Evolutionary conservation across 2,888 invertebrate genomes (phyloP), one percentile per base, ranked within the genome.

Genomic region (Eucera pruinosa): DNA sequence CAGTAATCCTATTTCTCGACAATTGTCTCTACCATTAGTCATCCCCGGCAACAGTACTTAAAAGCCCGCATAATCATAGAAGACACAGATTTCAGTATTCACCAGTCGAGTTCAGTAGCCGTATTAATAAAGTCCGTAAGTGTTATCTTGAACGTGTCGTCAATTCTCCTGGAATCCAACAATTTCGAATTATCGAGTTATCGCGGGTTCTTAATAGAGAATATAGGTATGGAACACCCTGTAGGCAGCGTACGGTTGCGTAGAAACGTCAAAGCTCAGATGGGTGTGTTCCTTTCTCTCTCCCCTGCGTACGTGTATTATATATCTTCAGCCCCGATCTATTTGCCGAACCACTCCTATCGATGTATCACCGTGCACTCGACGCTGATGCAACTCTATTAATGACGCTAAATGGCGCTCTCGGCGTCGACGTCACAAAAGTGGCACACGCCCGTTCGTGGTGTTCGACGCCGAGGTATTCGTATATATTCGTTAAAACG

Each of bases 381-480:
- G 58, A 54, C 74, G 71, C 83, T 83, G 83, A 83, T 81, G 83
- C 83, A 83, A 83, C 83, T 83, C 81, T 76, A 83, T 83, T 83
- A 83, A 83, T 79, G 83, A 83, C 83, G 76, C 76, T 82, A 81
- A 82, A 82, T 61, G 60, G 67, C 70, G 67, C 71, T 81, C 78
- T 75, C 65, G 61, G 33, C 57, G 66, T 72, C 65, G 72, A 77
- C 81, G 76, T 81, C 81, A 77, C 61, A 69, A 67, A 77, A 70
- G 72, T 80, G 66, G 76, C 75, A 80, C 80, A 71, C 64, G 73
- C 52, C 48, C 45, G n/a, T n/a, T n/a, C n/a, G n/a, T n/a, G 66
- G 33, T 45, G 65, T 23, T 41, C 68, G 36, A 13, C 20, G 20
- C 48, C 47, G 39, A 60, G 78, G 66, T 74, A 60, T 50, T 62